Percentiles rank a stretch among this genome's conserved stretches.
phyloP scores from a whole-genome alignment of 2,888 invertebrate species.

The Drosophila diplacantha region DNA sequence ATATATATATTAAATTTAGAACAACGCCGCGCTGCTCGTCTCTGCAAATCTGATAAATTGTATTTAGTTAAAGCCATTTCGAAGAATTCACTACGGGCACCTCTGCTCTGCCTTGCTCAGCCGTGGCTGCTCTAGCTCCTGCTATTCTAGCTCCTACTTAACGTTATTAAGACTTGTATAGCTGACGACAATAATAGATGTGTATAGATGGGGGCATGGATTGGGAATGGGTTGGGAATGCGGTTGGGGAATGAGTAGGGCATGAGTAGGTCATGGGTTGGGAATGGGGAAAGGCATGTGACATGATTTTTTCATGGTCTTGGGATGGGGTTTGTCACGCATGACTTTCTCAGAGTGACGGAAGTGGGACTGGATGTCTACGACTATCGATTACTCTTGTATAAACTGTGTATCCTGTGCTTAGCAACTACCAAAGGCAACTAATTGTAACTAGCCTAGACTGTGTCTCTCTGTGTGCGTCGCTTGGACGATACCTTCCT shows the following conservation, averaged over 20 bases:
- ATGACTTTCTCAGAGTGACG: background rate
- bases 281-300: background rate
- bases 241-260: background rate
- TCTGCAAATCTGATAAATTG: constrained; percentile 41
- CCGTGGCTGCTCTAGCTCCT: background rate
- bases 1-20: constrained; percentile 19
- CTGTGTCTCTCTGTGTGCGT: constrained; percentile 16
- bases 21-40: constrained; percentile 24
- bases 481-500: background rate
- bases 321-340: background rate
- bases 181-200: constrained; percentile 29
- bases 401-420: constrained; percentile 48
- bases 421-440: constrained; percentile 67
- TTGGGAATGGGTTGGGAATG: background rate
- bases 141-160: constrained; percentile 19
- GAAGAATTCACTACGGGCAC: constrained; percentile 74
- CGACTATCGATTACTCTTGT: constrained; percentile 29
- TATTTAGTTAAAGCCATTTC: constrained; percentile 71
- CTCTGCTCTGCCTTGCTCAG: constrained; percentile 15
- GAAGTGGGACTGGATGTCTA: background rate
- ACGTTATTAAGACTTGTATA: constrained; percentile 34
- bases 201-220: background rate
- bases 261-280: background rate
- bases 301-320: background rate
- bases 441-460: constrained; percentile 68